Percentiles rank a stretch among this genome's conserved stretches.
phyloP scores from a whole-genome alignment of 2,113 vertebrate species.

The Nothoprocta pentlandii region DNA sequence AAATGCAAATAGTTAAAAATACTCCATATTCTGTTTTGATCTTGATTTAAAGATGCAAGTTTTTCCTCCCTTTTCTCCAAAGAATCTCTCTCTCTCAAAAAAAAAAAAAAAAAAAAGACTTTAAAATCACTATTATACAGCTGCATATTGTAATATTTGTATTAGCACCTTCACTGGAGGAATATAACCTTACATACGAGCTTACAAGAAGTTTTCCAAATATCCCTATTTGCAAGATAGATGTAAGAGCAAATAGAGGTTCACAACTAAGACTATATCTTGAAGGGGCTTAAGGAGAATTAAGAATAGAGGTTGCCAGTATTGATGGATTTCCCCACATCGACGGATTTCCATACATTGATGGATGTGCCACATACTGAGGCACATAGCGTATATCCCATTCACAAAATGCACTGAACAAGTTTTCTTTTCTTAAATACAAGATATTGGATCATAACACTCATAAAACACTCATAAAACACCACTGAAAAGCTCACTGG shows the following conservation, averaged over 20 bases:
- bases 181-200: neutral
- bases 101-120: neutral
- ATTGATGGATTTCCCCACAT: neutral
- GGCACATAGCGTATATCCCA: no score
- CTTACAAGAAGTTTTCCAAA: neutral
- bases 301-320: neutral
- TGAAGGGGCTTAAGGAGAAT: neutral
- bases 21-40: neutral
- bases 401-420: neutral
- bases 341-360: no score
- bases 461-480: neutral
- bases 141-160: neutral
- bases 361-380: no score
- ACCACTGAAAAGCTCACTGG: neutral
- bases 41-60: neutral
- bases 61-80: neutral
- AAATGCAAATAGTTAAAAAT: neutral
- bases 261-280: neutral
- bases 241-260: neutral
- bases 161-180: neutral
- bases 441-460: neutral
- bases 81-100: neutral
- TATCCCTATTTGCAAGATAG: neutral
- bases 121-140: neutral
- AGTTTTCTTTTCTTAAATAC: neutral